These are phyloP conservation scores for Scaptomyza parva DNA, from an alignment of 2,888 invertebrate species.

Conservation along the genomic window DNA sequence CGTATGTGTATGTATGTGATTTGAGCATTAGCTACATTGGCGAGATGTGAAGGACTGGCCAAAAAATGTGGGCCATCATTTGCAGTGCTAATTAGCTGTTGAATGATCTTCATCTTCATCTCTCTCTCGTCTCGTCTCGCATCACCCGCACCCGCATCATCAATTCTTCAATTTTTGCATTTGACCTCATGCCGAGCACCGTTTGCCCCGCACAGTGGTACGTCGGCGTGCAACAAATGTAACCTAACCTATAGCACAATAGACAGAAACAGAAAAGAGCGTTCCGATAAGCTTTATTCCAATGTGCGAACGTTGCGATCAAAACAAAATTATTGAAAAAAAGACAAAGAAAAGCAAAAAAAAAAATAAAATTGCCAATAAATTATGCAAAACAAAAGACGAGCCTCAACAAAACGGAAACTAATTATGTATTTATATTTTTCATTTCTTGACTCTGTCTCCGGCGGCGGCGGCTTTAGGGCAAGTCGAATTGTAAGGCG, in stretches of 20 bases:
- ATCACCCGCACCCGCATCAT: slow-evolving; percentile 72
- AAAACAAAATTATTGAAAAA: slow-evolving; percentile 65
- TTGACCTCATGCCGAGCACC: slow-evolving; percentile 56
- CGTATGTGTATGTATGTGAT: not conserved
- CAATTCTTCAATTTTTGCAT: slow-evolving; percentile 61
- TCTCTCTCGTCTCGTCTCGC: too few species aligned
- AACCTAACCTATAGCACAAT: too few species aligned
- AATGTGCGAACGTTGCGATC: slow-evolving; percentile 58
- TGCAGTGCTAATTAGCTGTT: slow-evolving; percentile 46
- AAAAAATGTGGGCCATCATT: slow-evolving; percentile 53
- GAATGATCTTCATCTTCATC: slow-evolving; percentile 1
- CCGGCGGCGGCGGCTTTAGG: slow-evolving; percentile 4
- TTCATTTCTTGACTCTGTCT: too few species aligned
- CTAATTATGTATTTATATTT: slow-evolving; percentile 23
- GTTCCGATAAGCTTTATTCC: slow-evolving; percentile 27
- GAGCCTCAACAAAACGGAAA: slow-evolving; percentile 37
- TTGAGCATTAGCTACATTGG: slow-evolving; percentile 5
- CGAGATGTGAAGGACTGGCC: slow-evolving; percentile 46
- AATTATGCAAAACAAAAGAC: slow-evolving; percentile 49
- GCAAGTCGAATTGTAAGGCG: slow-evolving; percentile 9
- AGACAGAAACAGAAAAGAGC: not conserved
- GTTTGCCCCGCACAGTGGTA: slow-evolving; percentile 54
- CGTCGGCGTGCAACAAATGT: slow-evolving; percentile 4
- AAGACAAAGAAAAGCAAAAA: too few species aligned
- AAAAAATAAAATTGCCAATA: slow-evolving; percentile 20